Evolutionary conservation across 2,888 invertebrate species (phyloP), one percentile per base, ranked within the genome.

Genomic region (Periphyllus acericola): DNA sequence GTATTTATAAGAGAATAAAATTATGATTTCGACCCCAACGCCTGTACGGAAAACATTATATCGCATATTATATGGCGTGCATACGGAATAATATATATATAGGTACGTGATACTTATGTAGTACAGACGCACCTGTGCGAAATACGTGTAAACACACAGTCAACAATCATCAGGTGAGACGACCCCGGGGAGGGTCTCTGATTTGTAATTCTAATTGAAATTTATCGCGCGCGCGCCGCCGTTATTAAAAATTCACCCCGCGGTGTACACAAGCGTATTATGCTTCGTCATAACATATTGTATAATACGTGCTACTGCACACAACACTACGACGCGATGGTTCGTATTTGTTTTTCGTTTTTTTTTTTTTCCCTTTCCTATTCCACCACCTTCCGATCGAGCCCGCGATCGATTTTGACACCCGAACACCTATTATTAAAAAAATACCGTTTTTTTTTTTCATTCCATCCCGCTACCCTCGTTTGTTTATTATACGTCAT

Each of bases 161-260:
- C 79, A 55, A 86, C 79, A 55, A 87, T 81, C 80, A 34, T 81
- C 87, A 87, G 87, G 87, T 87, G 87, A 87, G 34, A 34, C 52
- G 34, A 36, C 86, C 86, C 68, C 85, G 78, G 60, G 34, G 87
- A 87, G 74, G 87, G 87, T 80, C 40, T 87, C 25, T 34, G 81
- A 87, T 87, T 87, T 87, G 87, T 87, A 87, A 87, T 87, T 87
- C 87, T 81, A 87, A 87, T 87, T 81, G 80, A 87, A 87, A 87
- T 81, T 60, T 21, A 81, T 81, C 78, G 52, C n/a, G 52, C 71
- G 66, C 32, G 11, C 52, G 11, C 52, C 78, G 72, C 36, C 36
- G 79, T 80, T 86, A 86, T 86, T 86, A 86, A 86, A 86, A 86
- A 86, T 86, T 86, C 86, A 86, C 86, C 86, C 86, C 79, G 79